phyloP scores from a whole-genome alignment of 2,888 invertebrate species.

The Prosapia bicincta region DNA sequence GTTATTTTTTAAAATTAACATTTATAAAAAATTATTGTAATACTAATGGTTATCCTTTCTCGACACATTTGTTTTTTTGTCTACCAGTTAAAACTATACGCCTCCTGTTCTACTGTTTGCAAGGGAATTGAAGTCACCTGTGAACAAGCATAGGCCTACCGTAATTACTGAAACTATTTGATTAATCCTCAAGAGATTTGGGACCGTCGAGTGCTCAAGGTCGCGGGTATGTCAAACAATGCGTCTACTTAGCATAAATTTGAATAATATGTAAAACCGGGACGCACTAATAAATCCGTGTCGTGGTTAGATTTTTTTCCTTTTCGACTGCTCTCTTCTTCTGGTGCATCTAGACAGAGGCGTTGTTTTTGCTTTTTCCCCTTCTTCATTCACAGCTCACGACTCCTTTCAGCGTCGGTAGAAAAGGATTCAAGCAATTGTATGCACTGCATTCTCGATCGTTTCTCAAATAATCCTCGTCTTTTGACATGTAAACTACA shows the following conservation, averaged over 20 bases:
- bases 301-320: constrained; percentile 10
- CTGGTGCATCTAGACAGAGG: not conserved
- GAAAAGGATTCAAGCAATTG: not conserved
- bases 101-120: not conserved
- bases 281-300: constrained; percentile 24
- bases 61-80: no score
- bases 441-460: not conserved
- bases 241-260: constrained; percentile 23
- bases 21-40: no score
- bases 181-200: constrained; percentile 26
- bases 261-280: constrained; percentile 23
- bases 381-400: not conserved
- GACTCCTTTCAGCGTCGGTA: not conserved
- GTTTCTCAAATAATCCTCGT: not conserved
- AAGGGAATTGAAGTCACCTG: not conserved
- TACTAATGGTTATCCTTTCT: no score
- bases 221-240: constrained; percentile 20
- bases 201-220: constrained; percentile 8
- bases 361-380: not conserved
- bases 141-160: no score
- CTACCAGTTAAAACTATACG: no score
- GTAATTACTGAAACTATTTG: constrained; percentile 21
- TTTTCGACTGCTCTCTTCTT: not conserved
- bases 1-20: no score
- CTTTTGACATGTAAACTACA: not conserved